Evolutionary conservation across 2,113 vertebrate species (phyloP), one percentile per base, ranked within the genome.

Genomic region (Chloroceryle aenea): DNA sequence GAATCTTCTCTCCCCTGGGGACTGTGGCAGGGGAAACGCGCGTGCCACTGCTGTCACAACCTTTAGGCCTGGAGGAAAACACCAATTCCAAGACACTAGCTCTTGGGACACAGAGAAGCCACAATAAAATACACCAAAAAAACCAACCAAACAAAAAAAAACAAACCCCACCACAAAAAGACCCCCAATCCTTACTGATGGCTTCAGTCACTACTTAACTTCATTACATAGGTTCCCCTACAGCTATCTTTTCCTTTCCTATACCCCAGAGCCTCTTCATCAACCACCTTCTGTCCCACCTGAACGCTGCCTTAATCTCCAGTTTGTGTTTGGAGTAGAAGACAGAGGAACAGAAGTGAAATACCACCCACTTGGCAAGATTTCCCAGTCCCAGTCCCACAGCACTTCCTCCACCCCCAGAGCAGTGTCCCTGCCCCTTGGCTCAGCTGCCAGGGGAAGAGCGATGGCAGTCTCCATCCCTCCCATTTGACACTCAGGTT

Each of bases 1-100:
- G 53, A 16, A 9, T 17, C 27, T 27, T 43, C 52, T 32, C 48
- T 79, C 69, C 61, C 63, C 55, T 34, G 9, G 5, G 25, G 15
- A 13, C 53, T 6, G 1, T 10, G 14, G 34, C 56, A 42, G 62
- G 23, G 36, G 6, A 8, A 75, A 76, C 2, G 2, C 0, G 2
- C 0, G 0, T 10, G 6, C 34, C 69, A 52, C 30, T 32, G 32
- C 1, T 0, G 20, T 34, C 72, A 66, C n/a, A 76, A 58, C 25
- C 14, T 30, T 64, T 3, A 9, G 10, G 18, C 53, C 90, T 43
- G 26, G 32, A 82, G 87, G 58, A 91, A 68, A 87, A 74, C 18
- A 30, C 27, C 30, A 72, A 40, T 27, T 52, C 36, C 32, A 59
- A 15, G 14, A 53, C 53, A 55, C 16, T 14, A 43, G 17, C 9